Evolutionary conservation across 35 echinoderm and acorn worm genomes (phyloP), one percentile per base, ranked within the genome.

Genomic region (Heliocidaris erythrogramma): DNA sequence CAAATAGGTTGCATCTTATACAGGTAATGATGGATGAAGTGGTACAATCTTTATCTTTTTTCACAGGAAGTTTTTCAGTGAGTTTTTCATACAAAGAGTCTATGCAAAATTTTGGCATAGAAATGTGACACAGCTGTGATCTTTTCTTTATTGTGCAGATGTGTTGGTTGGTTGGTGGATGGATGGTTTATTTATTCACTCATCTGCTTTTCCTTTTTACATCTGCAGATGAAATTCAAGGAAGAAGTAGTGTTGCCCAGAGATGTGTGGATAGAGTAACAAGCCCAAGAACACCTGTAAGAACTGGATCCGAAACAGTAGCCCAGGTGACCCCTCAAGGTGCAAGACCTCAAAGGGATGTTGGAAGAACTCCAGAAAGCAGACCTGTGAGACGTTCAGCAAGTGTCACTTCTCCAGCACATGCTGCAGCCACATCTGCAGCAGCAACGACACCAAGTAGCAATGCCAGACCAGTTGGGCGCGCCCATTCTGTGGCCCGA

Each of bases 311-410:
- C 3, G 65, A n/a, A 27, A 78, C 18, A 27, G 65, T 27, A 78
- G 65, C 65, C 65, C 0, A 31, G 87, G 30, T 32, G 87, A 48
- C 87, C 7, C 87, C 31, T 17, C 87, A 32, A 42, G 87, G 47
- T 48, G 87, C 47, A 13, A 89, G 87, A 13, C 2, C 87, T 78
- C 65, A 78, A 6, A 78, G 27, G 27, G 27, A n/a, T 78, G 65
- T 78, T n/a, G 47, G 87, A 47, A 89, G 29, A 89, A 47, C 87
- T 47, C 48, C 94, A 32, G 30, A 53, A 49, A 95, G 27, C 29
- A 42, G 94, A 14, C 85, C 94, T 18, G 94, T 95, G 24, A 85
- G 88, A 47, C 50, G 94, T 60, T 90, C 94, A 32, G 85, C 94
- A 30, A 95, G 94, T 48, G 48, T 90, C 3, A 91, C 21, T 53